Base-by-base conservation (phyloP, 2,888 invertebrate species). In the Hypercompe scribonia region DNA sequence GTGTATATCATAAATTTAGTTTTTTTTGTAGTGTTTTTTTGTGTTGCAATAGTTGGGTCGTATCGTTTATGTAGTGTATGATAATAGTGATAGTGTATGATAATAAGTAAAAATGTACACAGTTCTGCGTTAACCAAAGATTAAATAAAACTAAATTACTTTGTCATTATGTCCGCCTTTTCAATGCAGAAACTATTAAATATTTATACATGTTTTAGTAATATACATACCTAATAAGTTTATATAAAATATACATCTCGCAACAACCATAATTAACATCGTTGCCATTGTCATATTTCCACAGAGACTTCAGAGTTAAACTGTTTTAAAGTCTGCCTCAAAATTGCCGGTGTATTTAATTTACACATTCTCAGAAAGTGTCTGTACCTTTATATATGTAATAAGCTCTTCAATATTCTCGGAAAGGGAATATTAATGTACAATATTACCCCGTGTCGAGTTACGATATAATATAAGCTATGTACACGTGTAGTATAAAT, bases 351-450 rank as follows among this genome's bases (percentile, higher is more conserved):
- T 28, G 31, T 28, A 61, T 5, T 31, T 61, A 61, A 31, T 61
- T 61, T 33, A 61, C 33, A 54, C 36, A 50, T 54, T 65, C 18
- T 28, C 11, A 18, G 68, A 61, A 68, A 68, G 39, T 39, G 39
- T 68, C 68, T 39, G 39, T 21, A 31, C 13, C n/a, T 67, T 54
- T 68, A n/a, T 39, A 58, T 58, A 58, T 15, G 28, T 58, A 68
- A 36, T 68, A 54, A 58, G 58, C 18, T 28, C 58, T 36, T 61
- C 68, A 68, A 54, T 68, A n/a, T 39, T 68, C 39, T 31, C 58
- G 1, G 10, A 28, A 58, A 61, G 31, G 18, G 33, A 54, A 34
- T 54, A 58, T 71, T 65, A 54, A 71, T 71, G 54, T 71, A 71
- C 28, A 65, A 54, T 65, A 54, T 54, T 8, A 31, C 54, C 21